A percentile compares a stretch with the other conserved stretches of the same genome.
phyloP scores from a whole-genome alignment of 2,888 invertebrate genomes.

The Cremastinae sp. region DNA sequence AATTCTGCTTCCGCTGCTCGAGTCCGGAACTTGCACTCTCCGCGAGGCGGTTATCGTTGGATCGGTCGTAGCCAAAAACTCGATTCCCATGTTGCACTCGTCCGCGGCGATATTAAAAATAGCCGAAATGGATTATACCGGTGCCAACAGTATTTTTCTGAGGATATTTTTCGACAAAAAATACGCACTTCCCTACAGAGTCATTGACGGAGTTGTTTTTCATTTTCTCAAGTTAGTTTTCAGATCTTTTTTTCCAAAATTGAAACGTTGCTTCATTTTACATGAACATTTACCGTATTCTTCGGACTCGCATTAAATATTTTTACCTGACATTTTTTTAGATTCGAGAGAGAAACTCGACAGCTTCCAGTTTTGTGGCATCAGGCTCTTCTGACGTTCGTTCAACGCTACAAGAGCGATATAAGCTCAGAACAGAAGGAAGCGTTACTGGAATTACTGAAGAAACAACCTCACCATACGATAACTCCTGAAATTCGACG shows the following conservation, averaged over 20 bases:
- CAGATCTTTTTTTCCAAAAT: background rate
- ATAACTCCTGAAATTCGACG: slow-evolving; percentile 93
- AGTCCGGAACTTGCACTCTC: slow-evolving; percentile 95
- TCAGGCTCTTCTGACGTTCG: slow-evolving; percentile 95
- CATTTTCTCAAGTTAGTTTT: slow-evolving; percentile 91
- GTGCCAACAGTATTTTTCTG: slow-evolving; percentile 97
- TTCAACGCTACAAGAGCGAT: slow-evolving; percentile 97
- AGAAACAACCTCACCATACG: slow-evolving; percentile 86
- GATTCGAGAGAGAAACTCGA: slow-evolving; percentile 91
- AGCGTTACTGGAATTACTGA: slow-evolving; percentile 89
- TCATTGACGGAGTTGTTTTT: slow-evolving; percentile 96
- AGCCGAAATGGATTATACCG: slow-evolving; percentile 98
- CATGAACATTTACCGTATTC: too few species aligned
- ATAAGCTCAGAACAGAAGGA: slow-evolving; percentile 96
- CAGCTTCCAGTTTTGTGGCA: slow-evolving; percentile 98
- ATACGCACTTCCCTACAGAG: slow-evolving; percentile 97
- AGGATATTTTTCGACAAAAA: slow-evolving; percentile 97
- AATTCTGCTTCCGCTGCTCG: slow-evolving; percentile 87
- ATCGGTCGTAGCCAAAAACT: slow-evolving; percentile 93
- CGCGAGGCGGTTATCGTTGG: slow-evolving; percentile 97
- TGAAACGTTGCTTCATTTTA: background rate
- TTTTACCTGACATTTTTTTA: too few species aligned
- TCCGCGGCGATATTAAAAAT: slow-evolving; percentile 97
- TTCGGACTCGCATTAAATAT: too few species aligned
- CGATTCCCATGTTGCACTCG: slow-evolving; percentile 96